Base-by-base conservation (phyloP, 2,888 invertebrate genomes). In the Pristionchus exspectatus region DNA sequence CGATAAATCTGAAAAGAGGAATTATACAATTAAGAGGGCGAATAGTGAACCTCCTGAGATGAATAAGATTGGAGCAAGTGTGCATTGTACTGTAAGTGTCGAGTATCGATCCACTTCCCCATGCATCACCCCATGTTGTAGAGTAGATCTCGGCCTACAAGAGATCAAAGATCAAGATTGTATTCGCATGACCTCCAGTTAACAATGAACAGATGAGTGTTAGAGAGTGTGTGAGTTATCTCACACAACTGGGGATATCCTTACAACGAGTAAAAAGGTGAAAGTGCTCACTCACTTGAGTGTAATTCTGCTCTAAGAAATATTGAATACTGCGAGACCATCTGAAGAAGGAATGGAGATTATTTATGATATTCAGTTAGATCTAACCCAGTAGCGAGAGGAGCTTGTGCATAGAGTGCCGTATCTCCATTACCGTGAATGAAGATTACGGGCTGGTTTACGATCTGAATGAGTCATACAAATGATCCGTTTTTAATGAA, bases 231-330 rank as follows among this genome's bases (percentile, higher is more conserved):
- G 18, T 12, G 14, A 33, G 72, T 33, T 72, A 30, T 72, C 72
- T 72, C 33, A 30, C 30, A 30, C 63, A 24, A 30, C 54, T 66
- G n/a, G 27, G 16, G 33, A 74, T 44, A 56, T 54, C 30, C n/a
- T 59, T 59, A 59, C 59, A 59, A 10, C 59, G 50, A 14, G 33
- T 50, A 30, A 59, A 69, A 87, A 72, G 44, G 54, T 38, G 56
- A 44, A 88, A 88, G 54, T 18, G 33, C 88, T 59, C 7, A 88
- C 88, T 59, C 7, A 88, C 88, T 50, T 56, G 56, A 38, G 93
- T 94, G 91, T 94, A 94, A 89, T 95, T 95, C 85, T 94, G 94
- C 90, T 94, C 94, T 83, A 95, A 87, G 90, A 94, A 94, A 89
- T 94, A 94, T 90, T 94, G 94, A 74, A 94, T 94, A 24, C 92